These are phyloP conservation scores for Rhabdophis nuchalis DNA, from an alignment of 2,797 vertebrate species.

Conservation along the genomic window DNA sequence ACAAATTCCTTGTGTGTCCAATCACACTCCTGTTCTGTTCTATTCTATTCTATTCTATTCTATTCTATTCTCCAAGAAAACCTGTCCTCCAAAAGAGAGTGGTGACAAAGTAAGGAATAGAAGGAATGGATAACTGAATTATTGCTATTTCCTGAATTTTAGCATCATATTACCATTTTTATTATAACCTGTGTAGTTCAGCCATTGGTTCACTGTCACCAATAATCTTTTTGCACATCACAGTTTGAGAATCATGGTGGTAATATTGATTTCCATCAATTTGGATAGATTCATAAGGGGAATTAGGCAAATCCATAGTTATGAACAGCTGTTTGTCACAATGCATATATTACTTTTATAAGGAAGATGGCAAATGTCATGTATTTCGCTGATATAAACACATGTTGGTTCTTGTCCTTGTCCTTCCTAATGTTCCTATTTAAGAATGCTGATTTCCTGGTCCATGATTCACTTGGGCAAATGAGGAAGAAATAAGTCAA, in stretches of 20 bases:
- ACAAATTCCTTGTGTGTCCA: too few species aligned
- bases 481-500: not conserved
- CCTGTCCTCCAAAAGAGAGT: not conserved
- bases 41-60: too few species aligned
- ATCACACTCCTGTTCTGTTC: too few species aligned
- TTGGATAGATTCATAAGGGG: not conserved
- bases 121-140: not conserved
- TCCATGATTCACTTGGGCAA: not conserved
- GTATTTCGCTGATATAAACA: not conserved
- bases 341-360: not conserved
- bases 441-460: not conserved
- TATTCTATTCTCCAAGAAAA: not conserved
- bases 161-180: not conserved
- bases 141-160: not conserved
- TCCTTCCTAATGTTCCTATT: not conserved
- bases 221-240: not conserved
- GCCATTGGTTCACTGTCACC: not conserved
- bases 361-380: not conserved
- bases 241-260: not conserved
- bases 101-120: not conserved
- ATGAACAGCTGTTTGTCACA: not conserved
- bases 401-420: not conserved
- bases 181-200: not conserved
- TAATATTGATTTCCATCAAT: not conserved
- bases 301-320: not conserved